Evolutionary conservation across 2,113 vertebrate species (phyloP).

Genomic region (Elaphurus davidianus): DNA sequence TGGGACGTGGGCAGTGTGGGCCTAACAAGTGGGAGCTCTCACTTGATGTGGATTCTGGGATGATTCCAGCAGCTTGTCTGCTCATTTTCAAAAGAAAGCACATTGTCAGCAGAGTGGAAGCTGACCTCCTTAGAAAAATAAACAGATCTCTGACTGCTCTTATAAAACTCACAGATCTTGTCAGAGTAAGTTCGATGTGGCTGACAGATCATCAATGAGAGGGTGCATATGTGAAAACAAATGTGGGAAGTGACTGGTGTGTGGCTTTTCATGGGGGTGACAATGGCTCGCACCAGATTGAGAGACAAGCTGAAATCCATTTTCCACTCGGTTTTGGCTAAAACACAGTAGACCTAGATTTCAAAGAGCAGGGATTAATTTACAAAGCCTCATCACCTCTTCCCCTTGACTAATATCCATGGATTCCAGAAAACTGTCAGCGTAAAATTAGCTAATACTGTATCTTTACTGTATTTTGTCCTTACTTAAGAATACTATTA

Average conservation of each 20-base stretch:
- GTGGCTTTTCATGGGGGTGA: neutral
- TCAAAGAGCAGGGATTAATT: neutral
- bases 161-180: constrained; percentile 45
- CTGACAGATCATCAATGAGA: constrained; percentile 64
- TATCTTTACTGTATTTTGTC: neutral
- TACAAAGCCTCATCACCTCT: neutral
- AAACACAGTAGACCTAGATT: neutral
- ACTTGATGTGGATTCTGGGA: neutral
- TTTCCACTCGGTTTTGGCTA: neutral
- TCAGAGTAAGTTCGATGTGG: constrained; percentile 24
- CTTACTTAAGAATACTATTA: neutral
- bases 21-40: neutral
- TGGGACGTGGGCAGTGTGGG: neutral
- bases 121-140: constrained; percentile 39
- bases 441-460: neutral
- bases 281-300: neutral
- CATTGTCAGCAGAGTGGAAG: constrained; percentile 36
- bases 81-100: constrained; percentile 51
- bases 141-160: constrained; percentile 49
- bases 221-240: constrained; percentile 21
- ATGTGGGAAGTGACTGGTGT: constrained; percentile 33
- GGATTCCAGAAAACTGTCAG: neutral
- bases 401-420: neutral
- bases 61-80: constrained; percentile 7
- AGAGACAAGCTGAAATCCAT: neutral